phyloP scores from a whole-genome alignment of 1,140 invertebrate species.

The Heliconius hewitsoni region DNA sequence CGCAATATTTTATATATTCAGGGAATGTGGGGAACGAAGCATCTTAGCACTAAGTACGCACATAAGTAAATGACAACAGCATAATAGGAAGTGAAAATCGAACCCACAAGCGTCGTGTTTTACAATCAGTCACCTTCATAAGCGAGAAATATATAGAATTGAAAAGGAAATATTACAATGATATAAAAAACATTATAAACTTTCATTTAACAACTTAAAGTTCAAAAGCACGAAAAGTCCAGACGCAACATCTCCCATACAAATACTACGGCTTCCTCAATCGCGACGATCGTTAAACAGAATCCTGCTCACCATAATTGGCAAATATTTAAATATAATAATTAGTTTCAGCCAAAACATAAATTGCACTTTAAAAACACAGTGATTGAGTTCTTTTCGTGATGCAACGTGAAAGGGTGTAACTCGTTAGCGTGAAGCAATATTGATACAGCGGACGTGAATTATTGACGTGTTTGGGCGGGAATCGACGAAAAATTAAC shows the following conservation, averaged over 20 bases:
- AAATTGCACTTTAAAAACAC: conserved; percentile 40
- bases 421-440: conserved; percentile 58
- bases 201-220: background rate
- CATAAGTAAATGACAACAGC: no score
- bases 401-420: background rate
- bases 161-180: background rate
- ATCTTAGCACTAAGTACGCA: no score
- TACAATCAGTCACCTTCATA: no score
- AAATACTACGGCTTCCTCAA: conserved; percentile 15
- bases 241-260: background rate
- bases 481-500: conserved; percentile 50
- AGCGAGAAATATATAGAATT: background rate
- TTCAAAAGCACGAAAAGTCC: background rate
- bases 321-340: conserved; percentile 62
- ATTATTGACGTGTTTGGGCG: conserved; percentile 59
- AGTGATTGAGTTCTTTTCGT: conserved; percentile 28
- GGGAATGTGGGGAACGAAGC: no score
- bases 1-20: no score
- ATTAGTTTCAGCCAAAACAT: conserved; percentile 40
- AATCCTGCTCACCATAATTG: conserved; percentile 51
- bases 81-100: no score
- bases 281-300: conserved; percentile 46
- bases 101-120: no score
- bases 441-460: conserved; percentile 51
- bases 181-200: background rate